Percentiles rank a stretch among this genome's conserved stretches.
Conservation (phyloP, 2,797 vertebrate species). For the Tauraco hartlaubi region DNA sequence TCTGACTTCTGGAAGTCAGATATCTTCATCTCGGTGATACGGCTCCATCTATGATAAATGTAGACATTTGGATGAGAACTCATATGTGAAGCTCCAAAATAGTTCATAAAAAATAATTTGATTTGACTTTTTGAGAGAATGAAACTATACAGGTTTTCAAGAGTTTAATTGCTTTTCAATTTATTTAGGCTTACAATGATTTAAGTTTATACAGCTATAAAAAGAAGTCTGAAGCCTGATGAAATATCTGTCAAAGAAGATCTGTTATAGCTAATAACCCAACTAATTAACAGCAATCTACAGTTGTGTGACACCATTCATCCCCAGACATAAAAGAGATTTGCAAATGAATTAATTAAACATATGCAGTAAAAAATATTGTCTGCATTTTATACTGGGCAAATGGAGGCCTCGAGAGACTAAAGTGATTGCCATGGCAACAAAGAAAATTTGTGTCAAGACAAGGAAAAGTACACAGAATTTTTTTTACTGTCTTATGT, state of each 20-base stretch:
- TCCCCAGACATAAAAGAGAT: background rate
- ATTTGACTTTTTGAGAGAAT: background rate
- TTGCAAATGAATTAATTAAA: background rate
- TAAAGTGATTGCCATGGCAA: slow-evolving; percentile 6
- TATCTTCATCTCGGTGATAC: background rate
- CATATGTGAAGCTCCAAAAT: background rate
- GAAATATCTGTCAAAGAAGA: background rate
- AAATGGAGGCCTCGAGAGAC: background rate
- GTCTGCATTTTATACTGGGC: background rate
- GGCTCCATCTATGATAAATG: background rate
- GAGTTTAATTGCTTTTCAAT: background rate
- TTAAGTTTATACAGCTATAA: background rate
- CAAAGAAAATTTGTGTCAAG: background rate
- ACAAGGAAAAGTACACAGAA: background rate
- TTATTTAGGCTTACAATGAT: background rate
- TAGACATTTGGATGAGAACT: background rate
- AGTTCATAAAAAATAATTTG: background rate
- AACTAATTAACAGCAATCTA: background rate
- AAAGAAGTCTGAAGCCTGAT: background rate
- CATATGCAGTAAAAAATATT: background rate
- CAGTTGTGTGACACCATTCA: background rate
- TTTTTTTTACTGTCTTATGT: background rate
- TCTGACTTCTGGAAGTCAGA: background rate
- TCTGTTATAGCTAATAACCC: background rate
- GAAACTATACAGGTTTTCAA: background rate